phyloP scores from a whole-genome alignment of 2,113 vertebrate genomes.

The Ciconia boyciana region DNA sequence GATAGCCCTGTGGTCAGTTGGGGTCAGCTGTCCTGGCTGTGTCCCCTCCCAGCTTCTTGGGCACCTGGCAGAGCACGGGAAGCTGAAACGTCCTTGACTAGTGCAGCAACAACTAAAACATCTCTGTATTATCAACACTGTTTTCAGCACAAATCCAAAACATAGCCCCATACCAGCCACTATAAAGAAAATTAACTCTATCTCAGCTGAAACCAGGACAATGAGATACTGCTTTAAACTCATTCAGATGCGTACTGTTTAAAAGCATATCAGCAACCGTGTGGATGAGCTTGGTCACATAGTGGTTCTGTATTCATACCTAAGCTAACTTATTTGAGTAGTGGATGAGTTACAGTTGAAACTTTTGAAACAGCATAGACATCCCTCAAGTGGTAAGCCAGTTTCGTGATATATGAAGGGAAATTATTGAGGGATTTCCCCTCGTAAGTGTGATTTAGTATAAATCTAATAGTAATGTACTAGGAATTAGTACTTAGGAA shows the following conservation, averaged over 20 bases:
- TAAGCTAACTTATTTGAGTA: background rate
- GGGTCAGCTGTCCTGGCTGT: too few species aligned
- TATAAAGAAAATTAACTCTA: too few species aligned
- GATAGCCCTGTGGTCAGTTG: too few species aligned
- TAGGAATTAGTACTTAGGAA: background rate
- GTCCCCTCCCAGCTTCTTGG: too few species aligned
- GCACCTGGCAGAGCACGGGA: too few species aligned
- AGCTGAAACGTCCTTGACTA: too few species aligned
- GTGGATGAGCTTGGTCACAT: background rate
- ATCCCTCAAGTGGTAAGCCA: background rate
- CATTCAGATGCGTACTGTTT: rapidly evolving
- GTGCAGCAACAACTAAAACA: too few species aligned
- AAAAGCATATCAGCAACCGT: background rate
- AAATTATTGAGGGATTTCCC: background rate
- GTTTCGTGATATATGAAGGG: background rate
- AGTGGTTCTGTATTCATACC: background rate
- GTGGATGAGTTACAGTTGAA: background rate
- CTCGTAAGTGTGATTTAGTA: background rate
- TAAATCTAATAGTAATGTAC: background rate
- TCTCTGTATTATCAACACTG: too few species aligned
- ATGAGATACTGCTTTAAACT: background rate
- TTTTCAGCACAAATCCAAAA: too few species aligned
- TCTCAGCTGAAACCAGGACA: too few species aligned
- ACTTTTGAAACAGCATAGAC: background rate
- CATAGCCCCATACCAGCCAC: too few species aligned